These are phyloP conservation scores for Hipposideros armiger DNA, from an alignment of 2,113 vertebrate species.

Conservation along the genomic window DNA sequence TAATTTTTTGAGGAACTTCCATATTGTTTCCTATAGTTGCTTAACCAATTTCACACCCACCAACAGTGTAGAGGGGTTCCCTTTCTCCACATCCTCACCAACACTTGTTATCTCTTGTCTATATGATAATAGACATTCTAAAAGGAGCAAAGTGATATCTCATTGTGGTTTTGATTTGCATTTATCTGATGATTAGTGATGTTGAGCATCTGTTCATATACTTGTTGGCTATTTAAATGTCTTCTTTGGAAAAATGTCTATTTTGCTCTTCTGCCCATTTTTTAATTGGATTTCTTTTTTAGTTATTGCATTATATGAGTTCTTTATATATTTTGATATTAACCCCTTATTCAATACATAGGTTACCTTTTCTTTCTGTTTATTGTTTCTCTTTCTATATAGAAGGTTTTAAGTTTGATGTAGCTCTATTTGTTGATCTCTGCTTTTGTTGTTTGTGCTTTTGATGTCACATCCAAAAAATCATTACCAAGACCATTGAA, in stretches of 20 bases:
- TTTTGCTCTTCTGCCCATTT: neutral
- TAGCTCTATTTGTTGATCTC: neutral
- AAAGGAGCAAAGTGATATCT: neutral
- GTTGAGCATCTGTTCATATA: neutral
- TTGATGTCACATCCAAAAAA: neutral
- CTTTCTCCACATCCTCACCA: neutral
- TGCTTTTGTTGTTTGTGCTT: neutral
- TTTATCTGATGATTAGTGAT: neutral
- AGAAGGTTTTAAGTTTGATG: neutral
- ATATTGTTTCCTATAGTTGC: neutral
- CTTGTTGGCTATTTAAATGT: neutral
- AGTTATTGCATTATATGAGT: neutral
- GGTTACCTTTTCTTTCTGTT: neutral
- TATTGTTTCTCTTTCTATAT: neutral
- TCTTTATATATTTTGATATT: neutral
- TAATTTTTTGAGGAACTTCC: neutral
- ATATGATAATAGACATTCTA: neutral
- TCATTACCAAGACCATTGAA: neutral
- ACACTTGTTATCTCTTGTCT: neutral
- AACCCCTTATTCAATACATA: neutral
- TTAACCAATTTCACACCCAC: neutral
- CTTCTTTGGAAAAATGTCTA: neutral
- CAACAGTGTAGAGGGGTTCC: neutral
- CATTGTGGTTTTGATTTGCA: neutral
- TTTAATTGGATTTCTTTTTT: neutral